phyloP scores from a whole-genome alignment of 2,888 invertebrate species.

The Galerucella calmariensis region DNA sequence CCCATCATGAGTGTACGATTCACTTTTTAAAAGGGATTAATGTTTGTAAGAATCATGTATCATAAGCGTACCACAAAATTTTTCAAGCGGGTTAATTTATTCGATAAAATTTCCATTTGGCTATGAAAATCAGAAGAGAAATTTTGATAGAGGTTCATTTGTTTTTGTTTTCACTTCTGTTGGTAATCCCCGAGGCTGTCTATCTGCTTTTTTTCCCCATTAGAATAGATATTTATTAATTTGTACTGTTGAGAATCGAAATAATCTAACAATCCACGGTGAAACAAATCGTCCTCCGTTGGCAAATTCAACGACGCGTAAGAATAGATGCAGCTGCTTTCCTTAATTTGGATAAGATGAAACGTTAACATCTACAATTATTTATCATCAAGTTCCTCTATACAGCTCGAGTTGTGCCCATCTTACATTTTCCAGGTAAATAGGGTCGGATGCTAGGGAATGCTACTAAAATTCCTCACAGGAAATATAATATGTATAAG shows the following conservation, averaged over 20 bases:
- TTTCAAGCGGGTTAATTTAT: too few species aligned
- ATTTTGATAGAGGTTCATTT: too few species aligned
- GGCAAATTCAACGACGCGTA: background rate
- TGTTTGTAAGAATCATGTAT: too few species aligned
- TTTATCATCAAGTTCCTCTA: background rate
- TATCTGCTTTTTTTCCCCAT: too few species aligned
- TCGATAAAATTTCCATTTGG: too few species aligned
- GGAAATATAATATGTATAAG: background rate
- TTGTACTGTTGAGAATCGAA: background rate
- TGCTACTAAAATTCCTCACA: background rate
- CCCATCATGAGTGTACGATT: too few species aligned
- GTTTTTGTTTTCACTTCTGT: too few species aligned
- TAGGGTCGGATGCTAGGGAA: slow-evolving; percentile 1
- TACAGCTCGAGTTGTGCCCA: background rate
- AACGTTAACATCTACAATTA: slow-evolving; percentile 2
- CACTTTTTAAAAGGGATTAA: too few species aligned
- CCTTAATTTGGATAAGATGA: background rate
- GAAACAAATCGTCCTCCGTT: background rate
- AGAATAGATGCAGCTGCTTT: background rate
- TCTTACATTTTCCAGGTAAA: slow-evolving; percentile 3
- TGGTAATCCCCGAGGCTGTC: too few species aligned
- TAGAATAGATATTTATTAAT: too few species aligned
- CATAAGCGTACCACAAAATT: too few species aligned
- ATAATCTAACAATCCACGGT: background rate
- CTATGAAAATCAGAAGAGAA: too few species aligned